A percentile compares a stretch with the other conserved stretches of the same genome.
Conservation (phyloP, 2,113 vertebrate genomes). For the Saguinus midas region DNA sequence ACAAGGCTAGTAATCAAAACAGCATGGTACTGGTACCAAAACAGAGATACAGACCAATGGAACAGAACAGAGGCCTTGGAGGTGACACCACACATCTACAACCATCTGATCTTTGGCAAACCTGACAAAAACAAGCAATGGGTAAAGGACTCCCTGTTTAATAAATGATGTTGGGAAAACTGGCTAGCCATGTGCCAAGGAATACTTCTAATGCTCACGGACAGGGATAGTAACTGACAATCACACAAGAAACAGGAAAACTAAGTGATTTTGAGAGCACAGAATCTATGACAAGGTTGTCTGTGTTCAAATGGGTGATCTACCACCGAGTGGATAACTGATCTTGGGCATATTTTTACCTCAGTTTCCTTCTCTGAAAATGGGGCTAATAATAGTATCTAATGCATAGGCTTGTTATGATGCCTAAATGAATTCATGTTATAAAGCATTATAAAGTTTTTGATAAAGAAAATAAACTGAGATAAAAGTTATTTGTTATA, state of each 20-base stretch:
- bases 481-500: neutral
- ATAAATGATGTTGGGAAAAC: too few relatives aligned
- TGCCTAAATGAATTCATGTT: neutral
- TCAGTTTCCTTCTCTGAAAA: neutral
- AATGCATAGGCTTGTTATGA: neutral
- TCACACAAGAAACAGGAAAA: neutral
- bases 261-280: neutral
- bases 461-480: neutral
- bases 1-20: too few relatives aligned
- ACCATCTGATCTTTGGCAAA: too few relatives aligned
- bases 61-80: too few relatives aligned
- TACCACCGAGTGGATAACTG: neutral
- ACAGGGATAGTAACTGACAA: neutral
- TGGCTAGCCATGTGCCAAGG: neutral
- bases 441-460: neutral
- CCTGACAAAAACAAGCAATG: too few relatives aligned
- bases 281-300: neutral
- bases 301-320: neutral
- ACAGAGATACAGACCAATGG: too few relatives aligned
- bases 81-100: too few relatives aligned
- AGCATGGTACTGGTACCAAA: too few relatives aligned
- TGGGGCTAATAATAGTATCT: neutral
- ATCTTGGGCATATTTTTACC: neutral
- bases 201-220: neutral
- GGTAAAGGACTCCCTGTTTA: too few relatives aligned